phyloP scores from a whole-genome alignment of 1,140 invertebrate genomes.

The Nasonia longicornis region DNA sequence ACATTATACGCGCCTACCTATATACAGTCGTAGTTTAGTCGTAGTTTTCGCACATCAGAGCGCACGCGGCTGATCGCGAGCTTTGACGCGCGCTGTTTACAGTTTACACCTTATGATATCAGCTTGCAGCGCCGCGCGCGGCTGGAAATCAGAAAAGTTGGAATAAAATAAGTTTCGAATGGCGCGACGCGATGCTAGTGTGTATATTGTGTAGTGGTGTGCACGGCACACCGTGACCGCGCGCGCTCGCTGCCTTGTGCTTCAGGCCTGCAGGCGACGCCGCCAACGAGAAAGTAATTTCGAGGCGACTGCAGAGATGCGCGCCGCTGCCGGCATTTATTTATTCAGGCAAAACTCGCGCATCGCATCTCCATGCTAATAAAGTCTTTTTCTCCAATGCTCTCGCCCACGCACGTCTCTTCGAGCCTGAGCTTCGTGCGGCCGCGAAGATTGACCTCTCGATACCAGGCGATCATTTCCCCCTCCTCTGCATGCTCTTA shows the following conservation, averaged over 20 bases:
- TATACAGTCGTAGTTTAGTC: no score
- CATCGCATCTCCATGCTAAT: conserved; percentile 51
- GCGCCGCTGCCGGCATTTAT: conserved; percentile 48
- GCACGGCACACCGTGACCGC: no score
- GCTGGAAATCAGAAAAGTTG: conserved; percentile 53
- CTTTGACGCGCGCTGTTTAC: neutral
- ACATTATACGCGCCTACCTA: no score
- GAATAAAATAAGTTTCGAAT: conserved; percentile 56
- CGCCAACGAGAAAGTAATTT: conserved; percentile 24
- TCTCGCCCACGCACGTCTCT: neutral
- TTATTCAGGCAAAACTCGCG: conserved; percentile 44
- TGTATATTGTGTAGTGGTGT: no score
- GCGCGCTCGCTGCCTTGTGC: neutral
- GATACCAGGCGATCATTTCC: no score
- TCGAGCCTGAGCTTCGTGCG: no score
- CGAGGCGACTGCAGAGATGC: neutral
- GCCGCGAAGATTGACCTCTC: no score
- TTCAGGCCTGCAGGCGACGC: neutral
- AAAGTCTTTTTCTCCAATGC: conserved; percentile 41
- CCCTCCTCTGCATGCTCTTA: no score
- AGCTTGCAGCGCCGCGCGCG: conserved; percentile 34
- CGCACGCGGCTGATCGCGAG: neutral
- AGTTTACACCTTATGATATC: no score
- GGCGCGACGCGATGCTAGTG: conserved; percentile 35
- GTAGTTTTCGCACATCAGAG: no score